Base-by-base conservation (phyloP, 2,797 vertebrate species). In the Perdix hodgsoniae region DNA sequence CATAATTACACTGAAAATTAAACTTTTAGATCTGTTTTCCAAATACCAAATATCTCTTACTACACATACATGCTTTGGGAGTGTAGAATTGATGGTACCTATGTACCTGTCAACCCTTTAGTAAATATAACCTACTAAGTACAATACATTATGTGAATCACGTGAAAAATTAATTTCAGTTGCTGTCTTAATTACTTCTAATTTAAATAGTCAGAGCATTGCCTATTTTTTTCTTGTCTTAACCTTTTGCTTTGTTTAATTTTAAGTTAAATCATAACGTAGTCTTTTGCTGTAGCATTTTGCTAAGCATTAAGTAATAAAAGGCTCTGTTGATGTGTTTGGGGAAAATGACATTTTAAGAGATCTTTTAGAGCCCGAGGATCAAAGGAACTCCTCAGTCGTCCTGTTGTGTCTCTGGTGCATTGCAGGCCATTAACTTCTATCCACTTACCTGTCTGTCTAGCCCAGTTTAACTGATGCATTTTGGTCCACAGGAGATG, bases 121-220 rank as follows among this genome's bases (percentile, higher is more conserved):
- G 90, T 97, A 97, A 97, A 97, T 91, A 93, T 61, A 94, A 95
- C 87, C 90, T 92, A 85, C 44, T 95, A 97, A 93, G 66, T 79
- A 74, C 92, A 96, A 92, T 83, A 50, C 22, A 85, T 72, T 91
- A 72, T 31, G 59, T n/a, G 79, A 93, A 86, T 94, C 49, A 79
- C 81, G 80, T 56, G 80, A 93, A 93, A 83, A 94, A 92, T 94
- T 61, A 91, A 92, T 96, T 95, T 94, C 44, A 42, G 60, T 96
- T 96, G 88, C 86, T 89, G 70, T 92, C 87, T 96, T 97, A 95
- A 95, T 91, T 81, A 83, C 96, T 96, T 96, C 70, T 95, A 96
- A 94, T 97, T 96, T 95, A 95, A 96, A 92, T 95, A 94, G 77
- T 96, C 72, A 93, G 88, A 97, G 88, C 82, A 94, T 97, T 96